Evolutionary conservation across 2,797 vertebrate species (phyloP).

Genomic region (Thaleichthys pacificus): DNA sequence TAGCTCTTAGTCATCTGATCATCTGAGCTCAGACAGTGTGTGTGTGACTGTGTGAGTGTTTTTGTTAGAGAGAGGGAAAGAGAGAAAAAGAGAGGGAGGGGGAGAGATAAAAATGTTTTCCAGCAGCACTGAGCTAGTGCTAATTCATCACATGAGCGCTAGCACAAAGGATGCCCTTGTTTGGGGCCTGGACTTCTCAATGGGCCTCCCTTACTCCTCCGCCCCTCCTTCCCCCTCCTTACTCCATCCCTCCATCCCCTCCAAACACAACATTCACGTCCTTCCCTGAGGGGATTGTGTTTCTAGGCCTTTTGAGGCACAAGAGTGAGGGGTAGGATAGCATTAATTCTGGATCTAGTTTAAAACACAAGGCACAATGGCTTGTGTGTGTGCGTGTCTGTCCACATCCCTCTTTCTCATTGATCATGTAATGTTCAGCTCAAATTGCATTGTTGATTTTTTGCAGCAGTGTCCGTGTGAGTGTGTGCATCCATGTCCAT

Average conservation of each 20-base stretch:
- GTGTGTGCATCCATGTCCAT: slow-evolving; percentile 1
- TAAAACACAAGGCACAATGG: background rate
- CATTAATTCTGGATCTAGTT: background rate
- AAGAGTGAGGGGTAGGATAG: background rate
- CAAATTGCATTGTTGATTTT: background rate
- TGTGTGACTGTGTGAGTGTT: background rate
- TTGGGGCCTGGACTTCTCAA: slow-evolving; percentile 13
- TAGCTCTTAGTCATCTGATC: slow-evolving; percentile 27
- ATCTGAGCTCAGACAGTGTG: background rate
- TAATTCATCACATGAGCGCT: slow-evolving; percentile 27
- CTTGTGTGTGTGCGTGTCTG: slow-evolving; percentile 1
- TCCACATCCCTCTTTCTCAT: too few species aligned
- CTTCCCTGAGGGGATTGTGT: background rate
- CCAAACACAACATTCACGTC: slow-evolving; percentile 5
- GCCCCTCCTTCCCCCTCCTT: slow-evolving; percentile 5
- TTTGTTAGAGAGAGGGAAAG: background rate
- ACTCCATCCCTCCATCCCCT: background rate
- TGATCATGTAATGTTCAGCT: background rate
- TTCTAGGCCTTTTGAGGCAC: background rate
- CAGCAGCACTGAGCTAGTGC: background rate
- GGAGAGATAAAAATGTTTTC: background rate
- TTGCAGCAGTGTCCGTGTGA: background rate
- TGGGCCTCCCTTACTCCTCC: slow-evolving; percentile 4
- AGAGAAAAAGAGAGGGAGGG: background rate
- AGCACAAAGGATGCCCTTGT: slow-evolving; percentile 33